Evolutionary conservation across 2,888 invertebrate genomes (phyloP).

Genomic region (Aproaerema taeniolella): DNA sequence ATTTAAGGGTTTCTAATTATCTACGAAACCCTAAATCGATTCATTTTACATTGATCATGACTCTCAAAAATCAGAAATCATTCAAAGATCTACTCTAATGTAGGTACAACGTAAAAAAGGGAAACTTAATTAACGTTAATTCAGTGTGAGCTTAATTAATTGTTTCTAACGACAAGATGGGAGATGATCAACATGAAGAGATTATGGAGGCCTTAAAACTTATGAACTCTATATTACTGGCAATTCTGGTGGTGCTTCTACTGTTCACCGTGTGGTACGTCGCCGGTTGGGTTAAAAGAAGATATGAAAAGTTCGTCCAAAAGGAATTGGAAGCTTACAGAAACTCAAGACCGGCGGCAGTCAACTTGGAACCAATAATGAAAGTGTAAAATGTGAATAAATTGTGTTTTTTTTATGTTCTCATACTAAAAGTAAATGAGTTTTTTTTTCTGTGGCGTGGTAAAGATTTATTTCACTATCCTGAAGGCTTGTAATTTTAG

Average conservation of each 20-base stretch:
- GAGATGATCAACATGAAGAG: conserved; percentile 45
- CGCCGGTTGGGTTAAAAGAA: conserved; percentile 27
- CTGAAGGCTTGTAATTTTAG: conserved; percentile 1
- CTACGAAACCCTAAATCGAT: too few species aligned
- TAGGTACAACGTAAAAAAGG: too few species aligned
- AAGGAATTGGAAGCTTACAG: conserved; percentile 27
- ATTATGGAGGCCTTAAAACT: conserved; percentile 34
- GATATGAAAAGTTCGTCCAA: conserved; percentile 30
- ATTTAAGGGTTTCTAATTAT: too few species aligned
- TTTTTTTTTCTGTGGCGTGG: too few species aligned
- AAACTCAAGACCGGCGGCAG: conserved; percentile 26
- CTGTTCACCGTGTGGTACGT: conserved; percentile 32
- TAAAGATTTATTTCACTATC: background rate
- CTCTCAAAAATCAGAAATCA: too few species aligned
- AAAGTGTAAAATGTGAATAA: conserved; percentile 4
- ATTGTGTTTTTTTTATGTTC: too few species aligned
- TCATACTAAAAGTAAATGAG: too few species aligned
- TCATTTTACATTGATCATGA: too few species aligned
- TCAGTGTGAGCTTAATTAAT: too few species aligned
- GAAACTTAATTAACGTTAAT: too few species aligned
- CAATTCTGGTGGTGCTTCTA: conserved; percentile 27
- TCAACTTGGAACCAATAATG: conserved; percentile 13
- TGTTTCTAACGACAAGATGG: too few species aligned
- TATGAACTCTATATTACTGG: conserved; percentile 34
- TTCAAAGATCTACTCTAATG: too few species aligned